Percentiles rank a stretch among this genome's conserved stretches.
These are phyloP conservation scores for Edolisoma coerulescens DNA, from an alignment of 2,113 vertebrate genomes.

Conservation along the genomic window DNA sequence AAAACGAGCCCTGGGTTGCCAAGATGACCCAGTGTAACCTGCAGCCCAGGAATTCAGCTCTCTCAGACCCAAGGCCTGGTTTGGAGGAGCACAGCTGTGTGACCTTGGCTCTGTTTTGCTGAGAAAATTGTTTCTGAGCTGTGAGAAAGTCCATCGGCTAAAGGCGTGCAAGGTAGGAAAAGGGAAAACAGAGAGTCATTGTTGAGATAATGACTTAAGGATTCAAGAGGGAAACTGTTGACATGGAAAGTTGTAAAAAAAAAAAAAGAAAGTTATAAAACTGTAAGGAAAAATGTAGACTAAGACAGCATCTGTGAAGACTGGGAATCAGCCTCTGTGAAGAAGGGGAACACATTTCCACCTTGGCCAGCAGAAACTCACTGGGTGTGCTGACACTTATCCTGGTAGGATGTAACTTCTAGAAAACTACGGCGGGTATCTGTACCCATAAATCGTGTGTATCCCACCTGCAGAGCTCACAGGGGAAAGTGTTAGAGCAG, in stretches of 20 bases:
- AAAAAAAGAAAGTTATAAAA: background rate
- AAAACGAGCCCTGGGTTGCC: background rate
- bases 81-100: slow-evolving; percentile 35
- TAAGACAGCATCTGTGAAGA: background rate
- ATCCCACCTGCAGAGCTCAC: background rate
- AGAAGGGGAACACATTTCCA: background rate
- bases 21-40: slow-evolving; percentile 36
- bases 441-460: background rate
- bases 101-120: slow-evolving; percentile 32
- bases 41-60: background rate
- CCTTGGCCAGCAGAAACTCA: background rate
- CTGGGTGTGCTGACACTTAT: background rate
- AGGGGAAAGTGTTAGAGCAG: background rate
- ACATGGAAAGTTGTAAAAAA: background rate
- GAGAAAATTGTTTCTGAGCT: slow-evolving; percentile 38
- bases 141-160: background rate
- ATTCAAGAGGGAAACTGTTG: background rate
- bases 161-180: background rate
- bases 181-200: background rate
- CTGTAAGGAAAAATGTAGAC: background rate
- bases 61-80: background rate
- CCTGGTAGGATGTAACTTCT: background rate
- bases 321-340: background rate
- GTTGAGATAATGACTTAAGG: background rate
- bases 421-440: background rate